phyloP scores from a whole-genome alignment of 2,888 invertebrate species.

The Sarcophaga variegata region DNA sequence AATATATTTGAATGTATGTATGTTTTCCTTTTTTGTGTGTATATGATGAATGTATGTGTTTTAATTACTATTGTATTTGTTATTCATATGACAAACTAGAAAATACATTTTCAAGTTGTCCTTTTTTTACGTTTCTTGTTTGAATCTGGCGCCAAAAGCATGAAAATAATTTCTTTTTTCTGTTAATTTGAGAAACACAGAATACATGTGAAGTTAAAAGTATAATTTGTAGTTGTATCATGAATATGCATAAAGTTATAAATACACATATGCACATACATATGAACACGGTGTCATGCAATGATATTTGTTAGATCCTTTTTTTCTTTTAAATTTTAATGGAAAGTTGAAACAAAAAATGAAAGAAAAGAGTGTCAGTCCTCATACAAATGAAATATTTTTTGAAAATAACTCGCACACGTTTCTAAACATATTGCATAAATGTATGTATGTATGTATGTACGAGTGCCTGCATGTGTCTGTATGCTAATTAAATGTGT shows the following conservation, averaged over 20 bases:
- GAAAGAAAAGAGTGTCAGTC: too few species aligned
- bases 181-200: neutral
- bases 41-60: neutral
- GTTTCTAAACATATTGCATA: constrained; percentile 4
- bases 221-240: constrained; percentile 43
- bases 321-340: constrained; percentile 2
- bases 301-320: neutral
- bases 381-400: too few species aligned
- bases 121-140: constrained; percentile 26
- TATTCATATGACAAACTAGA: constrained; percentile 49
- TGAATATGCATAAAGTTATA: constrained; percentile 54
- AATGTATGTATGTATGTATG: neutral
- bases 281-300: neutral
- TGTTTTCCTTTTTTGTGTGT: neutral
- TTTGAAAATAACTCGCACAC: constrained; percentile 16
- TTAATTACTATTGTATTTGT: constrained; percentile 47
- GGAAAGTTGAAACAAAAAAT: neutral
- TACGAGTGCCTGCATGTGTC: neutral
- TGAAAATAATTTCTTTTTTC: constrained; percentile 2
- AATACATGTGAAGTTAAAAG: constrained; percentile 31
- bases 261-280: neutral
- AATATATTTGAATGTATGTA: constrained; percentile 7
- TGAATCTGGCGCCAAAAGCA: constrained; percentile 56
- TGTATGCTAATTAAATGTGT: neutral
- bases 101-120: constrained; percentile 44